Evolutionary conservation across 64 coral and sea anemone genomes (phyloP).

Genomic region (Orbicella faveolata): DNA sequence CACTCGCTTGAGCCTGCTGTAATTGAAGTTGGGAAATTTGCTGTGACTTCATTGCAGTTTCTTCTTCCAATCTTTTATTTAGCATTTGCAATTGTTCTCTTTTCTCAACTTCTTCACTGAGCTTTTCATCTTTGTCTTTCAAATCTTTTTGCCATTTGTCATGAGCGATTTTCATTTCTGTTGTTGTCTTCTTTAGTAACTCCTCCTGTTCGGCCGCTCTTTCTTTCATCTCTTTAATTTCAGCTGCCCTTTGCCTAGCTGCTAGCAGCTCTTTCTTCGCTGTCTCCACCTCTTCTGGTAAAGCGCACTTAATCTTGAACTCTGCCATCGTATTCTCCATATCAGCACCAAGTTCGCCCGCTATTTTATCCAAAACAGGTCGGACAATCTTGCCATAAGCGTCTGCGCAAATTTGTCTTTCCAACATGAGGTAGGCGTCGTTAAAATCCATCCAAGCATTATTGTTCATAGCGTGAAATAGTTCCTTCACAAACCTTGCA

Average conservation of each 20-base stretch:
- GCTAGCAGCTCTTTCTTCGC: constrained; percentile 11
- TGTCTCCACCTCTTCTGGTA: not conserved
- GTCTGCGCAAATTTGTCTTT: constrained; percentile 44
- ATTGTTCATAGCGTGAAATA: constrained; percentile 23
- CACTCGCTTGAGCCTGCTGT: not conserved
- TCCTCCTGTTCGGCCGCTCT: constrained; percentile 13
- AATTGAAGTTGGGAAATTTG: not conserved
- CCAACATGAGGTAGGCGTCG: constrained; percentile 42
- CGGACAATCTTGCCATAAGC: constrained; percentile 30
- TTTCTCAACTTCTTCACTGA: not conserved
- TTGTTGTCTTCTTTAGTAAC: not conserved
- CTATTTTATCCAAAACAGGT: constrained; percentile 20
- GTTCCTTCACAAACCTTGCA: constrained; percentile 1
- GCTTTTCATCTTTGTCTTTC: constrained; percentile 20
- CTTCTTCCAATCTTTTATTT: not conserved
- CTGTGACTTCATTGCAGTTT: not conserved
- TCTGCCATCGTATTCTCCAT: not conserved
- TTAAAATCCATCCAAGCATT: constrained; percentile 46
- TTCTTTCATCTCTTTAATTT: not conserved
- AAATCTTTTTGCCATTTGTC: constrained; percentile 25
- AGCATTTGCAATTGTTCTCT: not conserved
- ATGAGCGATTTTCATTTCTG: not conserved
- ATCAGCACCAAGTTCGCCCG: not conserved
- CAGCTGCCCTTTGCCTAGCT: constrained; percentile 8
- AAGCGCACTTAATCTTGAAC: constrained; percentile 8